Percentiles rank a stretch among this genome's conserved stretches.
Conservation (phyloP, 2,888 invertebrate genomes). For the Octodonta nipae region DNA sequence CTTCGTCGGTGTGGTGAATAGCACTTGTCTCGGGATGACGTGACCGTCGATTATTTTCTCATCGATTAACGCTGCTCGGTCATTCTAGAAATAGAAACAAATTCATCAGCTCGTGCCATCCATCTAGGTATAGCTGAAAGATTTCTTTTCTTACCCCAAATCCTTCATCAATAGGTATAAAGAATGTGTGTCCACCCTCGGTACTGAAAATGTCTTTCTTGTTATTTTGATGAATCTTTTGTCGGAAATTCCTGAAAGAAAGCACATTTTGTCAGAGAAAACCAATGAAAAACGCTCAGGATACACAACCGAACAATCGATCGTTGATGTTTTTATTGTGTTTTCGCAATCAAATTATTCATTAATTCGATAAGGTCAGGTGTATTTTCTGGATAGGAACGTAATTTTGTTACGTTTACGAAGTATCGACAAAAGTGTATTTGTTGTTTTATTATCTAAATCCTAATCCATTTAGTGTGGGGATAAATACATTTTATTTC, state of each 20-base stretch:
- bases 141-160: slow-evolving; percentile 53
- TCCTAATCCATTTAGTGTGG: no score
- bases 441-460: no score
- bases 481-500: no score
- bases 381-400: no score
- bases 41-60: slow-evolving; percentile 79
- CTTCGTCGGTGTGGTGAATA: slow-evolving; percentile 72
- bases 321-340: no score
- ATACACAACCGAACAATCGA: no score
- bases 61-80: slow-evolving; percentile 53
- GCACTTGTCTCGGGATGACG: slow-evolving; percentile 72
- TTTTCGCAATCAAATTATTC: no score
- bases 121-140: not conserved
- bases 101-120: not conserved
- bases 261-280: no score
- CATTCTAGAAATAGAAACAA: slow-evolving; percentile 19
- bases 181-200: slow-evolving; percentile 73
- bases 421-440: no score
- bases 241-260: slow-evolving; percentile 56
- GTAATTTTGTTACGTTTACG: no score
- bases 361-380: no score
- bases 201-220: slow-evolving; percentile 64
- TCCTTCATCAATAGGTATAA: slow-evolving; percentile 81
- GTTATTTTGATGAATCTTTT: slow-evolving; percentile 56
- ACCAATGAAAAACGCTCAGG: no score